phyloP scores from a whole-genome alignment of 2,888 invertebrate species.

The Philonicus albiceps region DNA sequence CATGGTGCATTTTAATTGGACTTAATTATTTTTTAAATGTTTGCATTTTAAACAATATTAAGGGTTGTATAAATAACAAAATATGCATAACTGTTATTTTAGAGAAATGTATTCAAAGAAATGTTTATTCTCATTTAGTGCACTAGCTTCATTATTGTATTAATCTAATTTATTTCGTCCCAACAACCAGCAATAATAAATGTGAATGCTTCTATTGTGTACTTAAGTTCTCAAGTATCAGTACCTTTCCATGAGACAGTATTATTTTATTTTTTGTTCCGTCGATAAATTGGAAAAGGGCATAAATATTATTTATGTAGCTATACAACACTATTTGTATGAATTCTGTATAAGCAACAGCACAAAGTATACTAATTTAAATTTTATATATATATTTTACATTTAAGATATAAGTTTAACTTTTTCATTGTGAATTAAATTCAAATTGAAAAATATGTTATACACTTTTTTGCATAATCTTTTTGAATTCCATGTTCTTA shows the following conservation, averaged over 20 bases:
- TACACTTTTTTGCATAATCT: not conserved
- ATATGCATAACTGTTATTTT: not conserved
- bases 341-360: not conserved
- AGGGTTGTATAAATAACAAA: not conserved
- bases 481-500: not conserved
- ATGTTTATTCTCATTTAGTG: not conserved
- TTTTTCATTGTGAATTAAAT: not conserved
- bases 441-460: not conserved
- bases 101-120: not conserved
- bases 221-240: not conserved
- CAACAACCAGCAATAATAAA: not conserved
- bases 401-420: not conserved
- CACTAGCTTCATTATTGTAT: not conserved
- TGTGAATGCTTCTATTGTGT: not conserved
- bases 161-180: not conserved
- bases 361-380: not conserved
- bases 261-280: not conserved
- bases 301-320: not conserved
- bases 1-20: not conserved
- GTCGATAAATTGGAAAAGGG: not conserved
- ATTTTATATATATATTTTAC: not conserved
- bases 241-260: not conserved
- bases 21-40: not conserved
- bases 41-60: not conserved
- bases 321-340: not conserved